Evolutionary conservation across 2,888 invertebrate genomes (phyloP).

Genomic region (Melangyna quadrimaculata): DNA sequence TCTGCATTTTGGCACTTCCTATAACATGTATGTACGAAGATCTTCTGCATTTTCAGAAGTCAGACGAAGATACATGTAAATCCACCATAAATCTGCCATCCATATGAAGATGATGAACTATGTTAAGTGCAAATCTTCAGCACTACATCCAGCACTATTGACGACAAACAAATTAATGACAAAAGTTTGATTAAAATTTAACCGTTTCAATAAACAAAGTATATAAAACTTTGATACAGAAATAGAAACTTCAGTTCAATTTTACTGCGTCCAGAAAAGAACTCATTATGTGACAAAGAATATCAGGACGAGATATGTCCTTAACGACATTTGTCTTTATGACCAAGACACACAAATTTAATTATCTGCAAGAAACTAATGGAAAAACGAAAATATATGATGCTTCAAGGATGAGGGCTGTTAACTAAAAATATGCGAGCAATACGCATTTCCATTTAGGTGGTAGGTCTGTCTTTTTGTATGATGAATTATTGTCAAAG

Average conservation of each 20-base stretch:
- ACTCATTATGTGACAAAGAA: neutral
- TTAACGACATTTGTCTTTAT: neutral
- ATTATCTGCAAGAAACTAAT: constrained; percentile 5
- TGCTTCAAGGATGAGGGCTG: neutral
- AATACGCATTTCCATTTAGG: neutral
- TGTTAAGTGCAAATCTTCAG: too few species aligned
- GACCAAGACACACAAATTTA: constrained; percentile 4
- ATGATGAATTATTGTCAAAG: neutral
- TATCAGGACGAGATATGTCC: too few species aligned
- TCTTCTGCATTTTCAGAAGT: too few species aligned
- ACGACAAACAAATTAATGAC: neutral
- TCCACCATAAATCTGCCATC: too few species aligned
- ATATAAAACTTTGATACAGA: neutral
- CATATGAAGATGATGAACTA: too few species aligned
- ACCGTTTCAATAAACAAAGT: too few species aligned
- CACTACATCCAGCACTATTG: neutral
- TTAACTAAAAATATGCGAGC: neutral
- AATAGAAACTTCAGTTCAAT: neutral
- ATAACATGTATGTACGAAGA: too few species aligned
- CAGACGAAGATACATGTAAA: too few species aligned
- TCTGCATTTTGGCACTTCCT: too few species aligned
- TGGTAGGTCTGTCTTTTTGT: neutral
- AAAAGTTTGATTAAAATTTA: neutral
- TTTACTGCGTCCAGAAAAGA: neutral
- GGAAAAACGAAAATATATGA: neutral